Percentiles rank a stretch among this genome's conserved stretches.
Conservation (phyloP, 2,797 vertebrate species). For the Pangasius mekongensis region DNA sequence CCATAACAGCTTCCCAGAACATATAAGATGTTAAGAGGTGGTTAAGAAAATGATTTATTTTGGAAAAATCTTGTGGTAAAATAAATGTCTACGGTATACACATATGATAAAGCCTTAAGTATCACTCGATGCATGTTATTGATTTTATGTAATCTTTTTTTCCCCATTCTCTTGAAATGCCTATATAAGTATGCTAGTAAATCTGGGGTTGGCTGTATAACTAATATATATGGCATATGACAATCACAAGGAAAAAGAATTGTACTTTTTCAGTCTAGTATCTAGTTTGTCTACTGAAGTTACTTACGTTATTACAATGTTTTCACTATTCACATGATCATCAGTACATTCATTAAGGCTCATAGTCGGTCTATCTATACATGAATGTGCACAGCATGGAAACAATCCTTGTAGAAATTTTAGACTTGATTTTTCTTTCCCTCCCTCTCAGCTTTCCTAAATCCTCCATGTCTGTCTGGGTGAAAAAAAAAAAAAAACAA, state of each 20-base stretch:
- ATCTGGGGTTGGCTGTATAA: background rate
- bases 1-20: conserved; percentile 20
- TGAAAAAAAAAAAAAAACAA: background rate
- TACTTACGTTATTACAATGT: background rate
- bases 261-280: background rate
- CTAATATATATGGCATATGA: background rate
- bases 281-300: background rate
- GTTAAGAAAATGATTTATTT: background rate
- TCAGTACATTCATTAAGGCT: background rate
- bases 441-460: background rate
- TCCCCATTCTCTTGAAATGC: background rate
- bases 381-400: background rate
- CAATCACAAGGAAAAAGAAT: background rate
- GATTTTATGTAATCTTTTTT: background rate
- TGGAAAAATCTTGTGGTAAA: background rate
- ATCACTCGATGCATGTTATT: background rate
- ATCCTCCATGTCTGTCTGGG: background rate
- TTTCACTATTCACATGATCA: background rate
- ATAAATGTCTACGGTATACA: background rate
- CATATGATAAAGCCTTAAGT: background rate
- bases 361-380: background rate
- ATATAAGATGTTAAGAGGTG: background rate
- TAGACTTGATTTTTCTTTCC: background rate
- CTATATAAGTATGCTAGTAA: background rate
- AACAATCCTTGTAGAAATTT: background rate